phyloP scores from a whole-genome alignment of 2,888 invertebrate genomes.

The Pyralis farinalis region DNA sequence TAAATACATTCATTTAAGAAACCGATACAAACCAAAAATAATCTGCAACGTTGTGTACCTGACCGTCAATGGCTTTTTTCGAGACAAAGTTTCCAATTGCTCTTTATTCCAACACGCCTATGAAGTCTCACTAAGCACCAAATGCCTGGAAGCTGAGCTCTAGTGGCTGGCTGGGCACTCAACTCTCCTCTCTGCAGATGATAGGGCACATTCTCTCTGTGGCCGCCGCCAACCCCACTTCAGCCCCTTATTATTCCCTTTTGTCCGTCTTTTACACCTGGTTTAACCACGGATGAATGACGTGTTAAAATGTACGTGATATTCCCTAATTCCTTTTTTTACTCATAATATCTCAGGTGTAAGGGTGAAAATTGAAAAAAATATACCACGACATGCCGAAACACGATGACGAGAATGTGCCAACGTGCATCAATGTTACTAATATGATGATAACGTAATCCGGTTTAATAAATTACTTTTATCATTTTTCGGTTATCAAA shows the following conservation, averaged over 20 bases:
- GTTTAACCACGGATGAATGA: constrained; percentile 29
- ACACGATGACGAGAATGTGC: too few relatives aligned
- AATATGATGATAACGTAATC: too few relatives aligned
- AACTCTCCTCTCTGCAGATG: constrained; percentile 33
- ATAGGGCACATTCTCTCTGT: constrained; percentile 61
- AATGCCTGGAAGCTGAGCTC: constrained; percentile 18
- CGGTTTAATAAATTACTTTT: too few relatives aligned
- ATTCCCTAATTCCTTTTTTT: constrained; percentile 2
- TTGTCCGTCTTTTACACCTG: constrained; percentile 59
- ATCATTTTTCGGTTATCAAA: too few relatives aligned
- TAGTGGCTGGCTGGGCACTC: constrained; percentile 30
- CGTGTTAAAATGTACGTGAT: constrained; percentile 15
- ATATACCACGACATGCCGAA: background rate
- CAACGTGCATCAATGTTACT: too few relatives aligned
- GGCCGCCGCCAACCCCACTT: constrained; percentile 36
- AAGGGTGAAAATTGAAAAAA: constrained; percentile 8
- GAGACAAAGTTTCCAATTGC: constrained; percentile 10
- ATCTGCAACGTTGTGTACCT: too few relatives aligned
- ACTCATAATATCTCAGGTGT: background rate
- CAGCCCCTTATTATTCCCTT: constrained; percentile 52
- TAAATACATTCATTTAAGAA: too few relatives aligned
- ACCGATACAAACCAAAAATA: too few relatives aligned
- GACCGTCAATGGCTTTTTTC: too few relatives aligned
- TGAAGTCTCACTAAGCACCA: constrained; percentile 14
- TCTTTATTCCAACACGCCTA: constrained; percentile 6